phyloP scores from a whole-genome alignment of 2,797 vertebrate species.

The Astyanax mexicanus region DNA sequence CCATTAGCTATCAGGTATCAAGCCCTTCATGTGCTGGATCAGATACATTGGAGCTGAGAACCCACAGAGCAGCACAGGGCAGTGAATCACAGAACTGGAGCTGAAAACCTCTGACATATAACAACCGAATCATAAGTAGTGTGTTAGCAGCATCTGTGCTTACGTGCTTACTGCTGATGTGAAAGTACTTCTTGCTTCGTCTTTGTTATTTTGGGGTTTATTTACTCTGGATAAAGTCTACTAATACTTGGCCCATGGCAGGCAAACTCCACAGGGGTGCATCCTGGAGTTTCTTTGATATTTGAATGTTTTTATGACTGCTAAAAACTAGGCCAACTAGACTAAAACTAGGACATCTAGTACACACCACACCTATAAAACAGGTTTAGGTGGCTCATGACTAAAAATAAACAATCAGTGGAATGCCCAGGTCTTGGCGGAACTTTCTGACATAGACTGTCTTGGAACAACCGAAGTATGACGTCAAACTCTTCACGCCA shows the following conservation, averaged over 20 bases:
- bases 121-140: no score
- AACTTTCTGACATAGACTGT: background rate
- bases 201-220: constrained; percentile 11
- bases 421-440: background rate
- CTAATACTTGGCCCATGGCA: background rate
- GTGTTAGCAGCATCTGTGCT: no score
- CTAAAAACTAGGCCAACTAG: background rate
- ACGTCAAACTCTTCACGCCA: background rate
- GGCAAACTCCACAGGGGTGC: background rate
- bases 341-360: background rate
- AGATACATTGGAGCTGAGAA: no score
- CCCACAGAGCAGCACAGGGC: no score
- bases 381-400: background rate
- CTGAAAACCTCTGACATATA: no score
- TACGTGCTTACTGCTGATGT: no score
- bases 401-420: background rate
- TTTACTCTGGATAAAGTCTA: no score
- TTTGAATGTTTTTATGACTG: background rate
- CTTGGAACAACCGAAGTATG: background rate
- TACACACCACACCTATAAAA: background rate
- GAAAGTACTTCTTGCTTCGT: background rate
- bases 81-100: no score
- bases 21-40: no score
- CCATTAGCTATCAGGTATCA: no score
- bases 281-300: constrained; percentile 6